Percentiles rank a stretch among this genome's conserved stretches.
Conservation (phyloP, 1,140 invertebrate genomes). For the Drosophila seguyi region DNA sequence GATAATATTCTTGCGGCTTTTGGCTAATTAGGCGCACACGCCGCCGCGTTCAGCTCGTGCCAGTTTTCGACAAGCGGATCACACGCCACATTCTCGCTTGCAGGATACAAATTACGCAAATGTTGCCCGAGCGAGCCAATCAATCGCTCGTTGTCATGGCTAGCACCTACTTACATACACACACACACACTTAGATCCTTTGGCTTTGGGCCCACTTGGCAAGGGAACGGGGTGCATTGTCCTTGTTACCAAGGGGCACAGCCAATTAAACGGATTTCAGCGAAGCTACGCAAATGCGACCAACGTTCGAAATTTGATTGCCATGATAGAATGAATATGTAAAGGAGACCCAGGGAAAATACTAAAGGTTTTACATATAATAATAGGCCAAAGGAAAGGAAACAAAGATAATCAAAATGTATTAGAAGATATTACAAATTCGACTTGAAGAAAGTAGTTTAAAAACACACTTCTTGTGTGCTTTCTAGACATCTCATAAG, state of each 20-base stretch:
- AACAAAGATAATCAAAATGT: neutral
- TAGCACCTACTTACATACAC: slow-evolving; percentile 40
- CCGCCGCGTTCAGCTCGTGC: slow-evolving; percentile 13
- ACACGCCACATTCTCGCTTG: slow-evolving; percentile 27
- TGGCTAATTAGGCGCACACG: slow-evolving; percentile 66
- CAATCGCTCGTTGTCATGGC: slow-evolving; percentile 52
- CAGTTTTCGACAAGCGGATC: slow-evolving; percentile 59
- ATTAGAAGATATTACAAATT: neutral
- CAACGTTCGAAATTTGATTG: slow-evolving; percentile 28
- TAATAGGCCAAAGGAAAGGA: neutral
- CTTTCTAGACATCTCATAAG: neutral
- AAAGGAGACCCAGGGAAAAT: neutral
- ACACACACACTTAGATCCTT: neutral
- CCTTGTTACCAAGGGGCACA: slow-evolving; percentile 42
- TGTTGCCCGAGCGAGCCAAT: slow-evolving; percentile 28
- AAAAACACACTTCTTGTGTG: neutral
- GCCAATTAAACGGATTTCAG: slow-evolving; percentile 48
- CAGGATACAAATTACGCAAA: slow-evolving; percentile 68
- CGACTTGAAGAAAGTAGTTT: neutral
- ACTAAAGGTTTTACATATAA: neutral
- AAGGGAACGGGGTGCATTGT: neutral
- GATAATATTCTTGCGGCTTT: slow-evolving; percentile 55
- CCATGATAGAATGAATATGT: neutral
- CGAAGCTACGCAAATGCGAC: slow-evolving; percentile 32
- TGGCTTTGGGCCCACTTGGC: slow-evolving; percentile 7